Base-by-base conservation (phyloP, 1,140 invertebrate species). In the Nephotettix cincticeps region DNA sequence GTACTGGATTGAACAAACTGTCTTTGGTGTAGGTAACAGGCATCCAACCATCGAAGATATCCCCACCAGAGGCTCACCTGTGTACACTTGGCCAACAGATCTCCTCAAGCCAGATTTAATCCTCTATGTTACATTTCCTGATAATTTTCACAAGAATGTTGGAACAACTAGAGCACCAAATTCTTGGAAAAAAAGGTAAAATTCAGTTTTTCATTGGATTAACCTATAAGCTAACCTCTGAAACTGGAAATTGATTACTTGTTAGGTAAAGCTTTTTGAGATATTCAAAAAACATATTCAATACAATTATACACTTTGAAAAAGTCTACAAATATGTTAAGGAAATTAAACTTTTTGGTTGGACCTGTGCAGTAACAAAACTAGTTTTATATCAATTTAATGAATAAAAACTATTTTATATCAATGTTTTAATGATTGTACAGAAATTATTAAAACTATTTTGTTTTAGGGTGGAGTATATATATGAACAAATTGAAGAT, bases 1-100 rank as follows among this genome's bases (percentile, higher is more conserved):
- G n/a, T 64, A 64, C 30, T 64, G 61, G 61, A 32, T 64, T 28
- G 61, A 64, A 32, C 61, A 64, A 36, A 64, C 28, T 30, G 25
- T 32, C 13, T 64, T 64, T 32, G 30, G 27, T 19, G 28, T 64
- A 64, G 28, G 27, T 32, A 64, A 32, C 47, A 17, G 19, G 30
- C n/a, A 17, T 4, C 17, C 13, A 13, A 32, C 61, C 14, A 21
- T 32, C n/a, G 27, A 64, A 32, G 61, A 64, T n/a, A 28, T 64
- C 1, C 61, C 61, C 1, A 19, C 61, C 11, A 32, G 30, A 32
- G 29, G 30, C n/a, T 36, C 27, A 2, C 11, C 27, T 19, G n/a
- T 64, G 25, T 64, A 64, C 29, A 32, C 28, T n/a, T 64, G 61
- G 61, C 61, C 61, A 14, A 1, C 19, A 1, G 61, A 64, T 30